Percentiles rank a stretch among this genome's conserved stretches.
phyloP scores from a whole-genome alignment of 2,113 vertebrate genomes.

The Serilophus lunatus region DNA sequence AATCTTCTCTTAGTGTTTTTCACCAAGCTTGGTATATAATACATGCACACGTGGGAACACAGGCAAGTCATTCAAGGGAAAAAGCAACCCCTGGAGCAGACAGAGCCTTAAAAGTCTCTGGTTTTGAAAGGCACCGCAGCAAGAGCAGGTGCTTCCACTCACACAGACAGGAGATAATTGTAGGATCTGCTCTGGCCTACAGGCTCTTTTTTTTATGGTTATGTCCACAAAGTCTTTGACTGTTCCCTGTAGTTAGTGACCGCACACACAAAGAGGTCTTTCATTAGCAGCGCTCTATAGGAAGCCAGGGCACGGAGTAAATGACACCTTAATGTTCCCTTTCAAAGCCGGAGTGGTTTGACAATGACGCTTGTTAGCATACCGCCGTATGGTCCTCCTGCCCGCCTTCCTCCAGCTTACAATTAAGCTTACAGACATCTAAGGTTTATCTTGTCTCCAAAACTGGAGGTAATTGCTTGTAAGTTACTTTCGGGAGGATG shows the following conservation, averaged over 20 bases:
- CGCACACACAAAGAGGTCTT: slow-evolving; percentile 71
- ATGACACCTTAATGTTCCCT: slow-evolving; percentile 75
- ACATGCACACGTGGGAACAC: background rate
- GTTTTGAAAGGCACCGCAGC: slow-evolving; percentile 34
- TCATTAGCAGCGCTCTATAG: slow-evolving; percentile 64
- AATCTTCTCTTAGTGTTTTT: background rate
- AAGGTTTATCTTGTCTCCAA: background rate
- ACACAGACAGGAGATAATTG: slow-evolving; percentile 63
- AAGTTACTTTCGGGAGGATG: background rate
- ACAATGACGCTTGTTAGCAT: slow-evolving; percentile 61
- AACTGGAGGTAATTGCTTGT: background rate
- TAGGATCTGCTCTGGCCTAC: slow-evolving; percentile 43
- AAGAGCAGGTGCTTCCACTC: slow-evolving; percentile 62
- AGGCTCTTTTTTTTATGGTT: slow-evolving; percentile 51
- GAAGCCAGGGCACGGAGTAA: slow-evolving; percentile 68
- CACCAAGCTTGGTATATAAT: background rate
- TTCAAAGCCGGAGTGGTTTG: slow-evolving; percentile 67
- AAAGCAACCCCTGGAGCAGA: slow-evolving; percentile 12
- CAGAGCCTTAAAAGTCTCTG: background rate
- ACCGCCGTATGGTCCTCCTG: background rate
- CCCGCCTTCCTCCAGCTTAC: background rate
- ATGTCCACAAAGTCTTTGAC: slow-evolving; percentile 39
- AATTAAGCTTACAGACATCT: background rate
- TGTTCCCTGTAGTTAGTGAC: slow-evolving; percentile 63
- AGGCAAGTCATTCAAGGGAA: background rate